Evolutionary conservation across 2,797 vertebrate species (phyloP).

Genomic region (Tokudaia tokunoshimensis): DNA sequence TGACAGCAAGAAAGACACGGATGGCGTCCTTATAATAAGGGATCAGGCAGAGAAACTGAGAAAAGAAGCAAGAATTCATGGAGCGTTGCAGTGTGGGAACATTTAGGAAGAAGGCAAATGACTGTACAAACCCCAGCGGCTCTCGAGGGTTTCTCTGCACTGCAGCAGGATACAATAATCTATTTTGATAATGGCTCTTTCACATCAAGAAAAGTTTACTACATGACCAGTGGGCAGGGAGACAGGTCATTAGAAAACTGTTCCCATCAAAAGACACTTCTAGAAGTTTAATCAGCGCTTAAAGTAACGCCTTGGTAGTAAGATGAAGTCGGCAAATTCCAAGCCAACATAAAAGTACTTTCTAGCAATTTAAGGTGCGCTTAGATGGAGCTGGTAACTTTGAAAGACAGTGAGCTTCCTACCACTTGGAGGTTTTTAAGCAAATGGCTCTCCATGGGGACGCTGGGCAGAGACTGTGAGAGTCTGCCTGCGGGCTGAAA

Average conservation of each 20-base stretch:
- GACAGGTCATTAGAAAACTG: not conserved
- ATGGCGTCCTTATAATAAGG: not conserved
- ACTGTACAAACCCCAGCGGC: not conserved
- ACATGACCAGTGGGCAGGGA: not conserved
- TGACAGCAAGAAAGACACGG: not conserved
- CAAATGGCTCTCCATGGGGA: accelerated
- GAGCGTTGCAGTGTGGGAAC: not conserved
- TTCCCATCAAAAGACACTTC: not conserved
- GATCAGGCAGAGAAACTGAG: slow-evolving; percentile 12
- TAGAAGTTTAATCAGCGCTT: slow-evolving; percentile 12
- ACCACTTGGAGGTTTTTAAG: not conserved
- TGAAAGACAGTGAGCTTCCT: not conserved
- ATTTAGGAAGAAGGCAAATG: not conserved
- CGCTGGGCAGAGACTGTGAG: not conserved
- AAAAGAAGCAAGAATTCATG: not conserved
- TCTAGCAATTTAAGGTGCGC: not conserved
- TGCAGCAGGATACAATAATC: not conserved
- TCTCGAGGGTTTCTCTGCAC: not conserved
- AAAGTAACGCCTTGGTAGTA: not conserved
- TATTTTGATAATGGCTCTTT: not conserved
- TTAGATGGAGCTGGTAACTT: not conserved
- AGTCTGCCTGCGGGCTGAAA: not conserved
- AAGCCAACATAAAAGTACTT: not conserved
- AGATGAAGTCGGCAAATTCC: not conserved
- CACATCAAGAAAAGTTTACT: not conserved